Conservation (phyloP, 2,113 vertebrate species). For the Peromyscus maniculatus region DNA sequence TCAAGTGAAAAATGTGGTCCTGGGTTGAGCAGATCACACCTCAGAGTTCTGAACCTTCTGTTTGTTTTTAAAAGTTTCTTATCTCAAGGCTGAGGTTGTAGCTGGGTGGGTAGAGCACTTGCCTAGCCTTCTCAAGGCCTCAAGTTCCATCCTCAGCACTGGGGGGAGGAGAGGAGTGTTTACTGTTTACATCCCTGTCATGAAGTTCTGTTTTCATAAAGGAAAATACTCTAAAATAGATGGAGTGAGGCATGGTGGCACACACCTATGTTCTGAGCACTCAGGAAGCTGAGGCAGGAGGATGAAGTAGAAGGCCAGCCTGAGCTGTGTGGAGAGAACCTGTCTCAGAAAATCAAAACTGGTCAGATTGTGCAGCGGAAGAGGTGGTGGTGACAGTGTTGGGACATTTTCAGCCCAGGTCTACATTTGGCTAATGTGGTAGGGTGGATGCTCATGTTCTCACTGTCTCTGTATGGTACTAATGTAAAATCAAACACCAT, state of each 20-base stretch:
- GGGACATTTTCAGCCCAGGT: neutral
- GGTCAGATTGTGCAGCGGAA: neutral
- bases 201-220: neutral
- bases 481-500: neutral
- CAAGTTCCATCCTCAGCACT: neutral
- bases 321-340: neutral
- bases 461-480: neutral
- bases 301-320: neutral
- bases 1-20: accelerated
- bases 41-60: neutral
- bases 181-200: neutral
- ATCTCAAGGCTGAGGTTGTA: neutral
- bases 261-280: neutral
- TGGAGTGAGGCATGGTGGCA: neutral
- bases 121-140: too few species aligned
- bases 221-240: neutral
- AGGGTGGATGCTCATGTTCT: neutral
- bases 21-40: neutral
- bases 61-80: neutral
- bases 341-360: neutral
- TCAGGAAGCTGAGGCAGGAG: neutral
- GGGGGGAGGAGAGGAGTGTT: too few species aligned
- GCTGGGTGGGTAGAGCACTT: neutral
- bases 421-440: neutral
- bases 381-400: neutral